phyloP scores from a whole-genome alignment of 2,888 invertebrate genomes.

The Eupithecia centaureata region DNA sequence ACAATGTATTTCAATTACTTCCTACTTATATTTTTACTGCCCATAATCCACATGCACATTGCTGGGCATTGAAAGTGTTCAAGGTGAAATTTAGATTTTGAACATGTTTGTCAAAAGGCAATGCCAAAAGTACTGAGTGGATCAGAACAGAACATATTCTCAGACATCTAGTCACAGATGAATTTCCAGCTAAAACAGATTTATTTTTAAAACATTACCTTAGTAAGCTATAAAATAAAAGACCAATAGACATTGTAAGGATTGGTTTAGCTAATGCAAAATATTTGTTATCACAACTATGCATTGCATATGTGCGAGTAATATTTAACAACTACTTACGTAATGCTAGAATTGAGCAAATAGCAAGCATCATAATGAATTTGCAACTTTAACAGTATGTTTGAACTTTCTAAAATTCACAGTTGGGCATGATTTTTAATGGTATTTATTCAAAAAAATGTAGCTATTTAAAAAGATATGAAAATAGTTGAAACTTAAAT shows the following conservation, averaged over 20 bases:
- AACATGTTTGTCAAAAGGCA: neutral
- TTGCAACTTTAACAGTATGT: neutral
- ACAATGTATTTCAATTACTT: slow-evolving; percentile 22
- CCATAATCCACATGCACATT: too few species aligned
- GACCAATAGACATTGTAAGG: neutral
- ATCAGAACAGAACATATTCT: too few species aligned
- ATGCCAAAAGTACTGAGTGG: neutral
- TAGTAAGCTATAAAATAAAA: neutral
- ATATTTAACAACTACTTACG: slow-evolving; percentile 15
- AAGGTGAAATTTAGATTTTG: too few species aligned
- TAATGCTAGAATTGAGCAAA: slow-evolving; percentile 12
- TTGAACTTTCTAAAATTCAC: neutral
- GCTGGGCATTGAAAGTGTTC: too few species aligned
- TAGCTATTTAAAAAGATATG: too few species aligned
- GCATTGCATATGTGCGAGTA: neutral
- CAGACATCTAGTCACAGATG: neutral
- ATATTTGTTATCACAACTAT: neutral
- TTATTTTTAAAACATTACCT: neutral
- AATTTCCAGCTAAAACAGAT: neutral
- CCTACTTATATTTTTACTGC: neutral
- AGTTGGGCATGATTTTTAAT: neutral
- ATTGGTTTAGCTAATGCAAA: neutral
- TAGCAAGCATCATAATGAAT: neutral
- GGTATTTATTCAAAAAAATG: too few species aligned
- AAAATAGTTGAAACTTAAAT: too few species aligned